phyloP scores from a whole-genome alignment of 2,797 vertebrate genomes.

The Microctenopoma steveboyesi region DNA sequence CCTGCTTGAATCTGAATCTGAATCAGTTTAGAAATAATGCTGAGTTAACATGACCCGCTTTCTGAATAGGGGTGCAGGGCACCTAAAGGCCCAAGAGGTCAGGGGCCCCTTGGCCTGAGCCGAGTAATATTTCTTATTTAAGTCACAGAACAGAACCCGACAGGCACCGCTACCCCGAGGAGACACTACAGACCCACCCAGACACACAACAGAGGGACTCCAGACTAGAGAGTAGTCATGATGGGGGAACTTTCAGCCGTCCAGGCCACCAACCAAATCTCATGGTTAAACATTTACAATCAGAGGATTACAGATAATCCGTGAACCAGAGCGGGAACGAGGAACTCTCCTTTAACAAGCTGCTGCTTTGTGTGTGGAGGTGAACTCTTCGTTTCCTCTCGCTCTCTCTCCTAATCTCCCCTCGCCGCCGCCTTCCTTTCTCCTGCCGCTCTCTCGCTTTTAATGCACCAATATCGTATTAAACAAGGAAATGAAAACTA shows the following conservation, averaged over 20 bases:
- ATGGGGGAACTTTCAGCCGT: slow-evolving; percentile 5
- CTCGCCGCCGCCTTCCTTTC: slow-evolving; percentile 34
- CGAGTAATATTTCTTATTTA: too few species aligned
- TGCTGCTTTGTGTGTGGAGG: slow-evolving; percentile 24
- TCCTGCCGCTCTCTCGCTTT: slow-evolving; percentile 51
- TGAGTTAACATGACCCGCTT: neutral
- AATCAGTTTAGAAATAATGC: too few species aligned
- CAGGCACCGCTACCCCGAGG: too few species aligned
- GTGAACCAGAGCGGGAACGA: neutral
- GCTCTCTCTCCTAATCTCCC: slow-evolving; percentile 40
- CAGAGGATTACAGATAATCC: slow-evolving; percentile 51
- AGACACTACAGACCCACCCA: too few species aligned
- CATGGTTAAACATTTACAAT: slow-evolving; percentile 52
- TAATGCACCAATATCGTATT: slow-evolving; percentile 71
- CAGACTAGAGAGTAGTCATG: too few species aligned
- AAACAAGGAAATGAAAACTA: slow-evolving; percentile 87
- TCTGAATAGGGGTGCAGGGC: neutral
- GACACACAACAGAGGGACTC: too few species aligned
- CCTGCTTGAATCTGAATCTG: too few species aligned
- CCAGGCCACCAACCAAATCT: slow-evolving; percentile 41
- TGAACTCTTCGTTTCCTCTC: slow-evolving; percentile 37
- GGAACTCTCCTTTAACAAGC: neutral
- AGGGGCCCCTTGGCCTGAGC: too few species aligned
- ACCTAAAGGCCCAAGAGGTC: too few species aligned
- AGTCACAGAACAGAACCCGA: too few species aligned